phyloP scores from a whole-genome alignment of 1,140 invertebrate species.

The Aphaenogaster ashmeadi region DNA sequence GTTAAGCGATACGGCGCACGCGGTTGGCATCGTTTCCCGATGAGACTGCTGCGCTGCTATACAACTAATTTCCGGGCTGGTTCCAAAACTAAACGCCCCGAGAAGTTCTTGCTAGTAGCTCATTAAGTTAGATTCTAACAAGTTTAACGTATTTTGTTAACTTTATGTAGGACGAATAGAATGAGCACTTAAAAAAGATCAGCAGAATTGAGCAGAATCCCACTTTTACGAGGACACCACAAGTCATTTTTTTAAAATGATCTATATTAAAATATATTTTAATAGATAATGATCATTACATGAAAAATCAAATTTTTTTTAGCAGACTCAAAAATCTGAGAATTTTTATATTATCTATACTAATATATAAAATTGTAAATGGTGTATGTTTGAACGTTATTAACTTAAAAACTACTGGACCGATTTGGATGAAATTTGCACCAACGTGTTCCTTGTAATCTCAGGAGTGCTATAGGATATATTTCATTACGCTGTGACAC shows the following conservation, averaged over 20 bases:
- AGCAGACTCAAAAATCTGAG: neutral
- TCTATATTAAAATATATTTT: constrained; percentile 5
- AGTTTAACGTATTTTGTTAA: constrained; percentile 42
- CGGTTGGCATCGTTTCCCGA: constrained; percentile 45
- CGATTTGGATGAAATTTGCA: no score
- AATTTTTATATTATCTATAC: neutral
- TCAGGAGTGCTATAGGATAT: no score
- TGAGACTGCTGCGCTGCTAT: constrained; percentile 26
- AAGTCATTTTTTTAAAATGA: neutral
- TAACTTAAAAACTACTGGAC: no score
- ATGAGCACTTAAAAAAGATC: neutral
- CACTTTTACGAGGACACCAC: neutral
- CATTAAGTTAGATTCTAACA: constrained; percentile 57
- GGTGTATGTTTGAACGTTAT: no score
- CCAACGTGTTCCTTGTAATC: no score
- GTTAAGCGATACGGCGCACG: constrained; percentile 43
- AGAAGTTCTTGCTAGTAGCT: constrained; percentile 47
- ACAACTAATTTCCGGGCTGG: constrained; percentile 45
- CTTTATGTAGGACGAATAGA: constrained; percentile 8
- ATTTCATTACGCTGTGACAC: no score
- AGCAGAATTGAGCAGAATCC: neutral
- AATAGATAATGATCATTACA: neutral
- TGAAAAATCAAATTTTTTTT: neutral
- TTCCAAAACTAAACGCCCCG: constrained; percentile 35
- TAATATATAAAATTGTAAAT: no score